Base-by-base conservation (phyloP, 2,113 vertebrate species). In the Ammodytes marinus region DNA sequence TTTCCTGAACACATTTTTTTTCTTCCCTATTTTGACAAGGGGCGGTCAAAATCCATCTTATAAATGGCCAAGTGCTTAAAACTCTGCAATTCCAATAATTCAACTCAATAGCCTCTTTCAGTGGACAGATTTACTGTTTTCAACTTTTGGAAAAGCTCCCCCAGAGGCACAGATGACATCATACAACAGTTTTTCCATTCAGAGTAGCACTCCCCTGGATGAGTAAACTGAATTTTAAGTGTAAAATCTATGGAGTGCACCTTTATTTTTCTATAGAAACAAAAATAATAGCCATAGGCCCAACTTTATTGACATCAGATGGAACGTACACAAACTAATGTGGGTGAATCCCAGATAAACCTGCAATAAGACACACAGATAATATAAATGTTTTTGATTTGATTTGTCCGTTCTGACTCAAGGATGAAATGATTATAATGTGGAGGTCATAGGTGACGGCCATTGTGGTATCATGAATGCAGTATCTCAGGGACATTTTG, bases 1-100 rank as follows among this genome's bases (percentile, higher is more conserved):
- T 82, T 69, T n/a, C 58, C 72, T 57, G 53, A 68, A 58, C 55
- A 54, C 42, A 1, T 40, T 27, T 49, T 55, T 63, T 49, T 52
- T 5, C 27, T 6, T 77, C 3, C 2, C 6, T 42, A n/a, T 1
- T 45, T 84, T 75, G 65, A 46, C 40, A 74, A 17, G 13, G 73
- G 35, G 5, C n/a, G 27, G 17, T 59, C 63, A 77, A 71, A 73
- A 67, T 50, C 42, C 74, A 64, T 8, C 52, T 60, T 27, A n/a
- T n/a, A n/a, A n/a, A n/a, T n/a, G n/a, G n/a, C n/a, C n/a, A n/a
- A n/a, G n/a, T n/a, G n/a, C n/a, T n/a, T n/a, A n/a, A n/a, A n/a
- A n/a, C n/a, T n/a, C n/a, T n/a, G n/a, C n/a, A n/a, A n/a, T n/a
- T n/a, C n/a, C n/a, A n/a, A n/a, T n/a, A n/a, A n/a, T n/a, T n/a